phyloP scores from a whole-genome alignment of 1,140 invertebrate genomes.

The Tetramorium alpestre region DNA sequence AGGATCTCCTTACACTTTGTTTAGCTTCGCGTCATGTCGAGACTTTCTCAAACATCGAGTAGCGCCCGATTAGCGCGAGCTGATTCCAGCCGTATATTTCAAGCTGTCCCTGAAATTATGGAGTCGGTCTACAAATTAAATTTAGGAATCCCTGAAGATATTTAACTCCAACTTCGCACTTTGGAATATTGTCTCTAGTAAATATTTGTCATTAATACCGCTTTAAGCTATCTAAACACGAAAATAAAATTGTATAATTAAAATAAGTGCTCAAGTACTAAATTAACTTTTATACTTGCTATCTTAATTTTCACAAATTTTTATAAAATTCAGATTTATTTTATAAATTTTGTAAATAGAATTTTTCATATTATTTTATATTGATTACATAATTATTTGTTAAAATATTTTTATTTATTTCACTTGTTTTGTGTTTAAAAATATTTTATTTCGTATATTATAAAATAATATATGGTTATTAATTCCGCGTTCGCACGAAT shows the following conservation, averaged over 20 bases:
- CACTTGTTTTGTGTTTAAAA: not conserved
- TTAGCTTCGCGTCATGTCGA: slow-evolving; percentile 52
- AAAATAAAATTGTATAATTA: not conserved
- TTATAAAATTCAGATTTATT: not conserved
- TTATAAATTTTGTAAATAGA: not conserved
- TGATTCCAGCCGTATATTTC: slow-evolving; percentile 26
- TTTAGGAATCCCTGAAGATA: not conserved
- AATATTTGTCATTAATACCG: not conserved
- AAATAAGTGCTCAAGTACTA: not conserved
- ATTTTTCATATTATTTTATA: not conserved
- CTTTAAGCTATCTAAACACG: not conserved
- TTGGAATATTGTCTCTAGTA: not conserved
- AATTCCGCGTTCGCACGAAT: no score
- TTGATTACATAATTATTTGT: not conserved
- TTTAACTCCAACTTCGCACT: not conserved
- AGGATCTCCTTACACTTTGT: slow-evolving; percentile 40
- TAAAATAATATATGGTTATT: no score
- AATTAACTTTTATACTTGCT: not conserved
- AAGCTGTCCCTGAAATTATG: slow-evolving; percentile 41
- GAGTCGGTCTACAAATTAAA: slow-evolving; percentile 11
- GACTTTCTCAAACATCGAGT: slow-evolving; percentile 29
- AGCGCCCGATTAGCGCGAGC: not conserved
- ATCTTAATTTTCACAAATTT: not conserved
- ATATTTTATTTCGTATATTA: not conserved
- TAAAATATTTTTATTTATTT: not conserved